Percentiles rank a stretch among this genome's conserved stretches.
Evolutionary conservation across 2,888 invertebrate genomes (phyloP).

Genomic region (Dyspetes luteomarginatus): DNA sequence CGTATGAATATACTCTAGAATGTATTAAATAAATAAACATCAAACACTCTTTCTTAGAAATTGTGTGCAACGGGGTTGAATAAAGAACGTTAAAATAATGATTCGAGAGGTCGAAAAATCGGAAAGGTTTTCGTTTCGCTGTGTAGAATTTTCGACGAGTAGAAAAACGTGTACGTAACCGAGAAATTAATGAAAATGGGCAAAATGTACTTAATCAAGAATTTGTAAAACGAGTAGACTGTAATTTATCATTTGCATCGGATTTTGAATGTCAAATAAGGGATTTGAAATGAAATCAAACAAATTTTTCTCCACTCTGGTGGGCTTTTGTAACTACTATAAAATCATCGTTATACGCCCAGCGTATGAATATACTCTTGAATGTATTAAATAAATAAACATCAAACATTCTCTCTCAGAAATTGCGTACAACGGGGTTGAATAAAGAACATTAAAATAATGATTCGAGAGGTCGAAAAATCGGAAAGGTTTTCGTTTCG

Average conservation of each 20-base stretch:
- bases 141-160: neutral
- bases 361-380: conserved; percentile 17
- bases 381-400: conserved; percentile 56
- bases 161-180: too few relatives aligned
- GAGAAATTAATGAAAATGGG: too few relatives aligned
- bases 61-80: neutral
- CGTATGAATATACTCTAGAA: conserved; percentile 20
- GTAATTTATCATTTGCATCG: too few relatives aligned
- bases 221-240: too few relatives aligned
- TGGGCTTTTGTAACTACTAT: conserved; percentile 20
- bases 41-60: neutral
- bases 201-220: too few relatives aligned
- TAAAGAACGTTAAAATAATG: conserved; percentile 27
- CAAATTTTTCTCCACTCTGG: conserved; percentile 18
- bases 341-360: conserved; percentile 25
- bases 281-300: too few relatives aligned
- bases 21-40: conserved; percentile 55
- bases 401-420: neutral
- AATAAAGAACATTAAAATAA: conserved; percentile 24
- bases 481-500: neutral
- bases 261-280: too few relatives aligned
- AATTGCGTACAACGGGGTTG: neutral
- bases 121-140: neutral
- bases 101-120: conserved; percentile 21
- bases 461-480: conserved; percentile 27